Evolutionary conservation across 2,113 vertebrate species (phyloP).

Genomic region (Ivindomyrus marchei): DNA sequence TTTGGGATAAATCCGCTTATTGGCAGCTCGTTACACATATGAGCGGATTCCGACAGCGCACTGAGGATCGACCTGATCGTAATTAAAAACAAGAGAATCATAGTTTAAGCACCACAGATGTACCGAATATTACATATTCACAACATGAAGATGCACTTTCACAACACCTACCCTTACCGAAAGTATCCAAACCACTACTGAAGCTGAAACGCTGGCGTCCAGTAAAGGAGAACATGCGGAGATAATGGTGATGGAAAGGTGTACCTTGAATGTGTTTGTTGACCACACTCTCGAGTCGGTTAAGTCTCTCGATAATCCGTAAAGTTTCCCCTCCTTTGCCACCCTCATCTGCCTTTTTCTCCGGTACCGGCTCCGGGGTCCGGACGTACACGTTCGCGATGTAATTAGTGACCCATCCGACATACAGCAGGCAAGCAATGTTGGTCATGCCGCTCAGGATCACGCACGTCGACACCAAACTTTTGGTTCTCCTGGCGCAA

Average conservation of each 20-base stretch:
- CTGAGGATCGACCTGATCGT: not conserved
- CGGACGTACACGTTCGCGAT: constrained; percentile 90
- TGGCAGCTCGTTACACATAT: not conserved
- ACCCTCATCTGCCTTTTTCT: constrained; percentile 83
- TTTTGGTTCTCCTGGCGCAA: constrained; percentile 98
- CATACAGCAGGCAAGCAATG: constrained; percentile 91
- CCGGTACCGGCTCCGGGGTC: constrained; percentile 81
- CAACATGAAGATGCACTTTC: not conserved
- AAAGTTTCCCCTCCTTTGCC: constrained; percentile 81
- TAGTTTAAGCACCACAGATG: not conserved
- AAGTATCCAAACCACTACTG: not conserved
- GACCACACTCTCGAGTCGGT: constrained; percentile 93
- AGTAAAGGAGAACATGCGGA: not conserved
- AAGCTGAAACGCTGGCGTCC: not conserved
- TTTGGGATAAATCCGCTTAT: not conserved
- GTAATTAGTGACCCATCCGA: constrained; percentile 98
- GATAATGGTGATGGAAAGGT: not conserved
- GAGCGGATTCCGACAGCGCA: not conserved
- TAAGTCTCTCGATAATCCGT: constrained; percentile 89
- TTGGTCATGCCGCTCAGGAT: constrained; percentile 98
- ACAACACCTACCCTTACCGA: not conserved
- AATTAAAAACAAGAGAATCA: not conserved
- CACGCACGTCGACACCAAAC: constrained; percentile 98
- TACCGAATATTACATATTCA: not conserved
- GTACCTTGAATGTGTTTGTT: constrained; percentile 97